These are phyloP conservation scores for Actinernus sp. DNA, from an alignment of 92 coral and sea anemone species.

Conservation along the genomic window DNA sequence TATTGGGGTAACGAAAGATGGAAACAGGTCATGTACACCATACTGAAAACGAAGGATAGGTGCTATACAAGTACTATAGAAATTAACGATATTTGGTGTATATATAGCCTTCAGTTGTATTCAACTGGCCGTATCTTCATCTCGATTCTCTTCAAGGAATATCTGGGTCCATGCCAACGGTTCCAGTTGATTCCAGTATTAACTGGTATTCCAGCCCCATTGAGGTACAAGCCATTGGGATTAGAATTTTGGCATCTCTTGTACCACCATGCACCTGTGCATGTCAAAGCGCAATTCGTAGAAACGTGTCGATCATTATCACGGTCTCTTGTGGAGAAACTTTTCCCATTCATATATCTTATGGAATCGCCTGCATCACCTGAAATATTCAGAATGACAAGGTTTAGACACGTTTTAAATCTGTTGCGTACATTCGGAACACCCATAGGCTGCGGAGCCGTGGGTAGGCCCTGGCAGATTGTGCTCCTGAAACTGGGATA, in stretches of 20 bases:
- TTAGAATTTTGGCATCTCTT: constrained; percentile 3
- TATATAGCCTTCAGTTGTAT: too few relatives aligned
- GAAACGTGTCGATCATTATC: constrained; percentile 1
- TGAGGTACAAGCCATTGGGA: constrained; percentile 10
- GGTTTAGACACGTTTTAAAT: background rate
- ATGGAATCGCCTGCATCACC: constrained; percentile 4
- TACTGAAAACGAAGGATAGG: too few relatives aligned
- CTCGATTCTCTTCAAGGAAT: constrained; percentile 15
- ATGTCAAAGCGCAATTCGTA: background rate
- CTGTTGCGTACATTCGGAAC: too few relatives aligned
- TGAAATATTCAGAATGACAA: constrained; percentile 1
- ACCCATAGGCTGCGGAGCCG: too few relatives aligned
- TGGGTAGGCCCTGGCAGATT: too few relatives aligned
- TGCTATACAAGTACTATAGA: too few relatives aligned
- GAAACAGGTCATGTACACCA: too few relatives aligned
- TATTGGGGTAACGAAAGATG: too few relatives aligned
- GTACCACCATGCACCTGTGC: constrained; percentile 18
- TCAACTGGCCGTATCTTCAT: constrained; percentile 8
- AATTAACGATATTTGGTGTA: too few relatives aligned
- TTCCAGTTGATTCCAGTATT: constrained; percentile 12
- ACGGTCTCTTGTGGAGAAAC: constrained; percentile 12
- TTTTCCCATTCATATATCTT: background rate
- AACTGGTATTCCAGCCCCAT: background rate
- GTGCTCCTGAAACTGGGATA: too few relatives aligned
- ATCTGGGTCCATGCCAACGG: background rate